Evolutionary conservation across 1,140 invertebrate genomes (phyloP), one percentile per base, ranked within the genome.

Genomic region (Eumaeus atala): DNA sequence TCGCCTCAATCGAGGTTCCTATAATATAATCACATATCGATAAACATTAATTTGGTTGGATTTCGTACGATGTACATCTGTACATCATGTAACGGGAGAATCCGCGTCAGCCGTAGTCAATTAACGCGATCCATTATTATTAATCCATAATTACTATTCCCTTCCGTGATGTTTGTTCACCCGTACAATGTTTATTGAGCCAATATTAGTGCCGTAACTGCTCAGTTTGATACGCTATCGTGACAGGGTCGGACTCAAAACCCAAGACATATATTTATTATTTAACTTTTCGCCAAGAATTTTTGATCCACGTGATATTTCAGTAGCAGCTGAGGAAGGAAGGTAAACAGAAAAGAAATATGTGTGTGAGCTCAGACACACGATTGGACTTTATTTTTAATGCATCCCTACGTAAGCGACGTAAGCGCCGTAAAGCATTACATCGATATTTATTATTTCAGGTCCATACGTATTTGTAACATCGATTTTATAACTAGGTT

Each of bases 111-210:
- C 66, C 63, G 53, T 59, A 63, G 48, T 64, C 66, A 62, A 68
- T 71, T 71, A 65, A 64, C 53, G 51, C 53, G 56, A 71, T 70
- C 68, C 64, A 67, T 74, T 74, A 73, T 76, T 71, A 72, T 72
- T 77, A 77, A 74, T 74, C 64, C 60, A 67, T 62, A 70, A 72
- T 75, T 69, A 74, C 63, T 64, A 63, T 65, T 71, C 66, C 63
- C 62, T 63, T 61, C 60, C 62, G 54, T 54, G 42, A 59, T 66
- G 62, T 74, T 70, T 73, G 74, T 70, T 70, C 59, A 58, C 61
- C 11, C 47, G 18, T 61, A 12, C 48, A 10, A 42, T 69, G 72
- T 68, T 72, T 67, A 69, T 72, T 64, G 52, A 62, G 34, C 59
- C 61, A 63, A 66, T 70, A 68, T 72, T 69, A 63, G 57, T 68